Conservation (phyloP, 2,888 invertebrate species). For the Dyspetes luteomarginatus region DNA sequence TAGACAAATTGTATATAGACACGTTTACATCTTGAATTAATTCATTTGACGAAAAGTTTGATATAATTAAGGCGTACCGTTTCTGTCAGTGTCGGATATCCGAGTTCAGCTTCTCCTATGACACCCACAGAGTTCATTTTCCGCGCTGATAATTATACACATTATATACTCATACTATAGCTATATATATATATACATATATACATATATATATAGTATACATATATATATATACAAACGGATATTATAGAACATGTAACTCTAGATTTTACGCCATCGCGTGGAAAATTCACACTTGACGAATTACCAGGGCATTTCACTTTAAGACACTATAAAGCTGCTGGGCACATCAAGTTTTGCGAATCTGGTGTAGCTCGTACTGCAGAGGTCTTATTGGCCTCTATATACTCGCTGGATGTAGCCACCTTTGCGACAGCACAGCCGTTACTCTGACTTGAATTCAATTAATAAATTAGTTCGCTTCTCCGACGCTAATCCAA, state of each 20-base stretch:
- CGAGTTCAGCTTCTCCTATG: not conserved
- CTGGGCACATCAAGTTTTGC: not conserved
- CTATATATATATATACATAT: not conserved
- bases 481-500: slow-evolving; percentile 30
- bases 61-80: not conserved
- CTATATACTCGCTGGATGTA: no score
- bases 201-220: not conserved
- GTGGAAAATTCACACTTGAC: not conserved
- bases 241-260: no score
- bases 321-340: not conserved
- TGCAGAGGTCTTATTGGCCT: not conserved
- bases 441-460: slow-evolving; percentile 27
- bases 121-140: not conserved
- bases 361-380: not conserved
- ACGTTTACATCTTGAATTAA: no score
- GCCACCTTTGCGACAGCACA: slow-evolving; percentile 2
- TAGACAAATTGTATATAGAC: not conserved
- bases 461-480: slow-evolving; percentile 52
- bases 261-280: not conserved
- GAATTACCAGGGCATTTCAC: not conserved
- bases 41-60: not conserved
- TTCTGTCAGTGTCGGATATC: not conserved
- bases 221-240: not conserved
- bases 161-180: not conserved
- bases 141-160: not conserved